phyloP scores from a whole-genome alignment of 2,797 vertebrate genomes.

The Halcyon smyrnensis region DNA sequence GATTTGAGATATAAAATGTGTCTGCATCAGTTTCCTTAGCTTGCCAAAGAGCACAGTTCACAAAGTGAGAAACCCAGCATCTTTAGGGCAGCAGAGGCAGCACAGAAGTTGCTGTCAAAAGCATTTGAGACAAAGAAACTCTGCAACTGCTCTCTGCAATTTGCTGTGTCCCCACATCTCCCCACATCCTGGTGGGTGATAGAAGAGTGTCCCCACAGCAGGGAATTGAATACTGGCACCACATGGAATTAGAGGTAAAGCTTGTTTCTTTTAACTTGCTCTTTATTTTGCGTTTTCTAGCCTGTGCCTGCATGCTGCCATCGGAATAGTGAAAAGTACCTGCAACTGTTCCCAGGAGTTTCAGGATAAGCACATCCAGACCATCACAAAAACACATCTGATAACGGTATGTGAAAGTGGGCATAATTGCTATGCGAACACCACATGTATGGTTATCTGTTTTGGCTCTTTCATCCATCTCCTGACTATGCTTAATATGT shows the following conservation, averaged over 20 bases:
- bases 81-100: conserved; percentile 14
- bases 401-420: not conserved
- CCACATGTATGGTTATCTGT: accelerated
- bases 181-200: not conserved
- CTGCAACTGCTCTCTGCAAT: not conserved
- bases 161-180: not conserved
- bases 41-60: conserved; percentile 47
- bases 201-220: not conserved
- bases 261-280: not conserved
- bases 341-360: not conserved
- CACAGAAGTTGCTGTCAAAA: conserved; percentile 17
- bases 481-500: not conserved
- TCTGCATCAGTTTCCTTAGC: conserved; percentile 49
- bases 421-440: accelerated
- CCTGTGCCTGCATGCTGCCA: not conserved
- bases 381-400: not conserved
- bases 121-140: not conserved
- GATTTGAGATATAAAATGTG: conserved; percentile 51
- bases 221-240: not conserved
- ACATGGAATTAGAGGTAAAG: not conserved
- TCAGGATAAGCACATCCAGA: not conserved
- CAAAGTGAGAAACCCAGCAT: conserved; percentile 45
- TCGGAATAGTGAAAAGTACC: not conserved
- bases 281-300: not conserved
- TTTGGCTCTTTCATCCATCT: not conserved